Evolutionary conservation across 2,888 invertebrate genomes (phyloP), one percentile per base, ranked within the genome.

Genomic region (Ormia ochracea): DNA sequence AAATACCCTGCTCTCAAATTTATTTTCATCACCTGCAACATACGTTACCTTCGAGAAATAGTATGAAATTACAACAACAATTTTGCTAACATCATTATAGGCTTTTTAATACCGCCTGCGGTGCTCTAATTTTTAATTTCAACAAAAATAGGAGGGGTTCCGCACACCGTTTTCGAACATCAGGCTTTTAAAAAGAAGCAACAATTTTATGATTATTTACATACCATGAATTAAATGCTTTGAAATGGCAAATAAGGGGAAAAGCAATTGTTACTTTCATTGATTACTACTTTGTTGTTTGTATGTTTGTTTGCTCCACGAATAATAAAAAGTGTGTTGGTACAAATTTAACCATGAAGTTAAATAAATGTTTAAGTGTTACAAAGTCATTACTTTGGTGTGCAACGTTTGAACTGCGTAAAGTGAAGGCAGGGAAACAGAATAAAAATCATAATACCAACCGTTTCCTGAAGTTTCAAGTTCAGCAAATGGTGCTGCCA

Each of bases 341-440:
- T 56, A 72, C 43, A 23, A 72, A 72, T 52, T 68, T 72, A 76
- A 41, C 52, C 70, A 61, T 75, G 45, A 43, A 74, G 54, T 69
- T 56, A 65, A 76, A 63, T 63, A 33, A 69, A 74, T 58, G 72
- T 68, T 80, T 80, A 76, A 68, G 72, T 80, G 70, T 80, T 80
- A 76, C 79, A 72, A 79, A 70, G 75, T 66, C 79, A 79, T 79
- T 75, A 66, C 75, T 79, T 70, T 72, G 72, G 78, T 45, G 56
- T 77, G 28, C 14, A 48, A 14, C 12, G 36, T 48, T 54, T 43
- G 33, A 17, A 31, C 5, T 21, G 4, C 10, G 3, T 7, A 1
- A 9, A 56, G 9, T 17, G 69, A 21, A 28, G 28, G 23, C 41
- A 41, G 14, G 52, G 14, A 23, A 21, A 23, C 3, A 19, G 28